Evolutionary conservation across 2,797 vertebrate genomes (phyloP).

Genomic region (Siniperca undulata): DNA sequence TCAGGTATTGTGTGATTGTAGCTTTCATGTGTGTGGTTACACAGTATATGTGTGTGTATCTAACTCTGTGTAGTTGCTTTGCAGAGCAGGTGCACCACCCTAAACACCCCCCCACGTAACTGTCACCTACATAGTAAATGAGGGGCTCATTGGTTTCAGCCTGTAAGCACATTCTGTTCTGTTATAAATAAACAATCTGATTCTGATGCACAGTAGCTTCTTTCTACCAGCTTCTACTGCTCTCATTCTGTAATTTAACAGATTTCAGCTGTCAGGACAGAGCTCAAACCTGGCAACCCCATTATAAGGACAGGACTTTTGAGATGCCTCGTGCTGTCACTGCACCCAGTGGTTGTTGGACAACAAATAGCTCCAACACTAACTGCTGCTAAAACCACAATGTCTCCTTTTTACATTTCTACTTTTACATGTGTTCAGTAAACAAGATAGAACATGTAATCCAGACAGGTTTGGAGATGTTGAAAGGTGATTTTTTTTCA

Average conservation of each 20-base stretch:
- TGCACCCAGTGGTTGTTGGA: not conserved
- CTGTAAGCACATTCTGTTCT: conserved; percentile 60
- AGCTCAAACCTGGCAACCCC: not conserved
- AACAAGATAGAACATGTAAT: not conserved
- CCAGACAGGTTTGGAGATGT: not conserved
- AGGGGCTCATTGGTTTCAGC: conserved; percentile 60
- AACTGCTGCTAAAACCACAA: not conserved
- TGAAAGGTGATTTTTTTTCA: too few species aligned
- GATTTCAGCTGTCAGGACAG: not conserved
- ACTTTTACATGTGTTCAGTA: not conserved
- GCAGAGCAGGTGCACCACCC: conserved; percentile 65
- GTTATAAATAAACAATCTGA: conserved; percentile 58
- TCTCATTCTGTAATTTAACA: not conserved
- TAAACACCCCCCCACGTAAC: conserved; percentile 48
- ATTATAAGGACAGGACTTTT: not conserved
- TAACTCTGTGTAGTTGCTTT: conserved; percentile 41
- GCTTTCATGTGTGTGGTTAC: conserved; percentile 36
- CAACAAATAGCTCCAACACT: too few species aligned
- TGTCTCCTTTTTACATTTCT: not conserved
- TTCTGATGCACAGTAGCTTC: conserved; percentile 25
- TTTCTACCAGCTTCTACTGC: not conserved
- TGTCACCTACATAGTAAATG: conserved; percentile 73
- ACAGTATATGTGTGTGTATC: conserved; percentile 5
- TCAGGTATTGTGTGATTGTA: conserved; percentile 14
- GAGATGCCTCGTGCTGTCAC: not conserved